Evolutionary conservation across 2,888 invertebrate species (phyloP).

Genomic region (Micropterix aruncella): DNA sequence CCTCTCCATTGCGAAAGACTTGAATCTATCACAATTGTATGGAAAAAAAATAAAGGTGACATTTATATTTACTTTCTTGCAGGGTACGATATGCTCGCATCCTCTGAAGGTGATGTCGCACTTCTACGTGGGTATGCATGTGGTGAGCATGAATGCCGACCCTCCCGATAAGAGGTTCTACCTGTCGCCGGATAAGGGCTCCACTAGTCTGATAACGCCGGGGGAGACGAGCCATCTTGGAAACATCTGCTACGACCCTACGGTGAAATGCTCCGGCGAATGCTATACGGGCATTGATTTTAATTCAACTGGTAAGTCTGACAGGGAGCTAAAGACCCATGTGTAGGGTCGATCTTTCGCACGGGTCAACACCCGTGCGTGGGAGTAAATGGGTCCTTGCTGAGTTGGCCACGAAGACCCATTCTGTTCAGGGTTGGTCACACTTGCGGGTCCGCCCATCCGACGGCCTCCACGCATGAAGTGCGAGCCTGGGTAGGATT

Average conservation of each 20-base stretch:
- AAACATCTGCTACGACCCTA: slow-evolving; percentile 57
- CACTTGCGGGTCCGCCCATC: no score
- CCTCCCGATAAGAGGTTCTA: slow-evolving; percentile 48
- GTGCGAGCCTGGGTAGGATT: no score
- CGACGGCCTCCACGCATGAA: no score
- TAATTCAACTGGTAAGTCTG: slow-evolving; percentile 48
- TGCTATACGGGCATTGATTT: slow-evolving; percentile 68
- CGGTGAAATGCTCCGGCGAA: slow-evolving; percentile 50
- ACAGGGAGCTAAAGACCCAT: no score
- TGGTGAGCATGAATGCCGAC: slow-evolving; percentile 48
- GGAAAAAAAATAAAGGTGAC: no score
- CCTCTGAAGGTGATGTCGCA: slow-evolving; percentile 69
- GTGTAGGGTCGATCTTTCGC: no score
- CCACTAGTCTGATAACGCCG: slow-evolving; percentile 10
- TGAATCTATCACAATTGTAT: no score
- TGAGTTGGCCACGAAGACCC: no score
- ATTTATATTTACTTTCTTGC: slow-evolving; percentile 18
- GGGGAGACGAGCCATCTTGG: slow-evolving; percentile 32
- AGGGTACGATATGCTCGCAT: slow-evolving; percentile 67
- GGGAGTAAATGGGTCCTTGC: no score
- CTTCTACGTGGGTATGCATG: slow-evolving; percentile 67
- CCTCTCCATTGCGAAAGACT: no score
- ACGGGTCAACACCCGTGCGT: no score
- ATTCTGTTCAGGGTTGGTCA: no score
- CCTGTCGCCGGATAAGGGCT: slow-evolving; percentile 15